Evolutionary conservation across 2,888 invertebrate species (phyloP).

Genomic region (Carterocephalus palaemon): DNA sequence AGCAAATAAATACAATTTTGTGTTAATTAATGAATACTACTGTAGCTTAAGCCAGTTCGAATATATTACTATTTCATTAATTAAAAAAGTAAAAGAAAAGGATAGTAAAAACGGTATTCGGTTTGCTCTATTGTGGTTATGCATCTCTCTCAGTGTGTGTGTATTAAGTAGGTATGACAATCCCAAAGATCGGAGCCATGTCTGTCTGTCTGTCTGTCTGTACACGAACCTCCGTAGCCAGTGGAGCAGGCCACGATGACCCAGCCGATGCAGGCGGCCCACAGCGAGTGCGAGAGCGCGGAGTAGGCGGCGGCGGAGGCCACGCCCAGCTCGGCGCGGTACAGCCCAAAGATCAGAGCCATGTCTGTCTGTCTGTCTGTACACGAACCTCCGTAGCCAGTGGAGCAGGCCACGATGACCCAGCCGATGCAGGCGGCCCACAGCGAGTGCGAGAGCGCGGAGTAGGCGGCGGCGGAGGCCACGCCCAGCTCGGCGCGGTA

Average conservation of each 20-base stretch:
- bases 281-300: constrained; percentile 88
- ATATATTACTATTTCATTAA: too few species aligned
- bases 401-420: constrained; percentile 91
- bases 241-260: constrained; percentile 91
- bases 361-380: too few species aligned
- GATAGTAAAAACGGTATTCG: too few species aligned
- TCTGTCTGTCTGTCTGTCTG: too few species aligned
- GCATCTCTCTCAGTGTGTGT: too few species aligned
- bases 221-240: constrained; percentile 87
- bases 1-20: too few species aligned
- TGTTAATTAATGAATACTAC: too few species aligned
- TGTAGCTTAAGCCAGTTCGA: too few species aligned
- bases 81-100: too few species aligned
- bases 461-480: constrained; percentile 86
- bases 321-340: constrained; percentile 83
- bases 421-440: constrained; percentile 90
- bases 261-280: constrained; percentile 90
- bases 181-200: too few species aligned
- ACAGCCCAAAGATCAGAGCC: constrained; percentile 89
- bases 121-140: too few species aligned
- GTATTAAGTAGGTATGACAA: too few species aligned
- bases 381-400: constrained; percentile 92
- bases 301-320: constrained; percentile 87
- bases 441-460: constrained; percentile 88
- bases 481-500: constrained; percentile 84